These are phyloP conservation scores for Cheirogaleus major DNA, from an alignment of 2,797 vertebrate species.

Conservation along the genomic window DNA sequence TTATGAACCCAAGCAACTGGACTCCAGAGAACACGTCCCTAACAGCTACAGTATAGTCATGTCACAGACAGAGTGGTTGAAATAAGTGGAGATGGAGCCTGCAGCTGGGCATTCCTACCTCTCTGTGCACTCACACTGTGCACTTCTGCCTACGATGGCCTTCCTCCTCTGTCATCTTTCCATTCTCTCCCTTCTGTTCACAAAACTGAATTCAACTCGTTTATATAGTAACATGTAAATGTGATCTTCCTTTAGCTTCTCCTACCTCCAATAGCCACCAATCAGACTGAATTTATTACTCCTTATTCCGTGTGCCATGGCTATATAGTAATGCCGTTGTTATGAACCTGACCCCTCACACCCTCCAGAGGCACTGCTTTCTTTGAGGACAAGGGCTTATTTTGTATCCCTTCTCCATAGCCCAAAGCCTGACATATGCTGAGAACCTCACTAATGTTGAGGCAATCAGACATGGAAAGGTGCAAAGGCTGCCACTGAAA, in stretches of 20 bases:
- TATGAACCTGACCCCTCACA: not conserved
- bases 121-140: accelerated
- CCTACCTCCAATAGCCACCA: not conserved
- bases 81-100: not conserved
- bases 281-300: not conserved
- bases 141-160: not conserved
- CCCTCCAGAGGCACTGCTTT: not conserved
- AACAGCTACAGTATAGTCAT: not conserved
- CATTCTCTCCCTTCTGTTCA: not conserved
- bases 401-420: not conserved
- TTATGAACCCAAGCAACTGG: not conserved
- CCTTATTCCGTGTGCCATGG: not conserved
- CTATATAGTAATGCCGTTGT: not conserved
- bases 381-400: not conserved
- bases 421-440: not conserved
- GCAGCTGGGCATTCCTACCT: too few relatives aligned
- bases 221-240: not conserved
- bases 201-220: not conserved
- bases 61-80: too few relatives aligned
- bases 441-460: not conserved
- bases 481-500: not conserved
- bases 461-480: not conserved
- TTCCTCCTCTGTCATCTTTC: not conserved
- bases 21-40: not conserved
- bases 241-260: not conserved